Evolutionary conservation across 2,797 vertebrate species (phyloP), one percentile per base, ranked within the genome.

Genomic region (Eulemur mongoz): DNA sequence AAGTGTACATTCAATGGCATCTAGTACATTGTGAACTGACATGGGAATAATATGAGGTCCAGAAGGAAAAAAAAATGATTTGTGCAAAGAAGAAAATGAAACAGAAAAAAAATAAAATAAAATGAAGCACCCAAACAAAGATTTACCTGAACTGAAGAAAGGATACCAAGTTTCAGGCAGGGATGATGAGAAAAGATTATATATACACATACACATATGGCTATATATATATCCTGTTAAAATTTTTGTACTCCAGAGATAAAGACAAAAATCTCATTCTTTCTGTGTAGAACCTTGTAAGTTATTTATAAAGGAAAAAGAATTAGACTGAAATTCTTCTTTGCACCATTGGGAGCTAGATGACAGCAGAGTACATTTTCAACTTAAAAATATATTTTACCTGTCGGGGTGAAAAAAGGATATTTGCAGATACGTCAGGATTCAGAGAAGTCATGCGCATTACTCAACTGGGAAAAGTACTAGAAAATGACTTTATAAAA

Each of bases 311-410:
- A 72, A 84, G 22, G 38, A 40, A 79, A 81, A 91, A 48, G 12
- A 73, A 59, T 91, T 63, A 59, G 43, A 50, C 27, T 80, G 87
- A 67, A 97, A 78, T 81, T 89, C 54, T 83, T 32, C 70, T 89
- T 95, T 75, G 52, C 40, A 69, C 14, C 38, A 5, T 27, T 96
- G 61, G 59, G 35, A 70, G 48, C 54, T 27, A 80, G 65, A 93
- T 59, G 18, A 57, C 43, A 89, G 76, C 45, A 23, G 25, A 78
- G 72, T 69, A 70, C 7, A n/a, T 63, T 75, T 96, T 82, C 63
- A 73, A 83, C 73, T 91, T 45, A 54, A 61, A 89, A 91, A 63
- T 23, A 5, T n/a, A 30, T 81, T 75, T 92, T 22, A 72, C 32
- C 40, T 83, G 5, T 67, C 43, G 63, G 20, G 10, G 61, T 89